phyloP scores from a whole-genome alignment of 2,888 invertebrate genomes.

The Dryococelus australis region DNA sequence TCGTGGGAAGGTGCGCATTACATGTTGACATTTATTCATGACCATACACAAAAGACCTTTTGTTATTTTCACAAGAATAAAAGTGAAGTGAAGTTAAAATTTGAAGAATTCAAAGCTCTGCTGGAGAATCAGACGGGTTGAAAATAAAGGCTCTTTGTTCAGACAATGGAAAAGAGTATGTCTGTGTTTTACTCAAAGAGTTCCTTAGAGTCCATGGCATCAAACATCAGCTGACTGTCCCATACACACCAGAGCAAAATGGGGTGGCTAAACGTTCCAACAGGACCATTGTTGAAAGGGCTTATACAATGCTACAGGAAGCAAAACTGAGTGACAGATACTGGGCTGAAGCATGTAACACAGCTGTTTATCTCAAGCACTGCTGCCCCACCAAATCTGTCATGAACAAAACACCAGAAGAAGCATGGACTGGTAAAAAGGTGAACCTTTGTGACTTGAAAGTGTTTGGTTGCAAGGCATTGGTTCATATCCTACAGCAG shows the following conservation, averaged over 20 bases:
- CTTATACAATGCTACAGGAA: not conserved
- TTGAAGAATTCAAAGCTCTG: not conserved
- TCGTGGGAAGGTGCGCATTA: not conserved
- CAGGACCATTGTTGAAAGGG: not conserved
- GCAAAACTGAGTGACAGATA: not conserved
- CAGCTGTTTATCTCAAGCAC: not conserved
- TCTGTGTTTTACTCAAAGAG: not conserved
- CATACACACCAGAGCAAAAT: not conserved
- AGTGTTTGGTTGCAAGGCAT: conserved; percentile 1
- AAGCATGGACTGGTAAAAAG: not conserved
- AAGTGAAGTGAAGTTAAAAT: not conserved
- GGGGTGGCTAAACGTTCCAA: not conserved
- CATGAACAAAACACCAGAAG: not conserved
- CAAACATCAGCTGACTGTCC: not conserved
- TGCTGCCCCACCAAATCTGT: not conserved
- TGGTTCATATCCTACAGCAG: not conserved
- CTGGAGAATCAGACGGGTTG: not conserved
- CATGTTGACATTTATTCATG: not conserved
- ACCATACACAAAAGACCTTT: not conserved
- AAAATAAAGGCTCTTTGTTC: not conserved
- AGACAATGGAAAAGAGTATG: not conserved
- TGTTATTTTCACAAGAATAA: not conserved
- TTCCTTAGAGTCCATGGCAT: not conserved
- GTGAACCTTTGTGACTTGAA: not conserved
- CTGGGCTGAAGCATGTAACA: not conserved